Conservation (phyloP, 1,140 invertebrate genomes). For the Trissolcus basalis region DNA sequence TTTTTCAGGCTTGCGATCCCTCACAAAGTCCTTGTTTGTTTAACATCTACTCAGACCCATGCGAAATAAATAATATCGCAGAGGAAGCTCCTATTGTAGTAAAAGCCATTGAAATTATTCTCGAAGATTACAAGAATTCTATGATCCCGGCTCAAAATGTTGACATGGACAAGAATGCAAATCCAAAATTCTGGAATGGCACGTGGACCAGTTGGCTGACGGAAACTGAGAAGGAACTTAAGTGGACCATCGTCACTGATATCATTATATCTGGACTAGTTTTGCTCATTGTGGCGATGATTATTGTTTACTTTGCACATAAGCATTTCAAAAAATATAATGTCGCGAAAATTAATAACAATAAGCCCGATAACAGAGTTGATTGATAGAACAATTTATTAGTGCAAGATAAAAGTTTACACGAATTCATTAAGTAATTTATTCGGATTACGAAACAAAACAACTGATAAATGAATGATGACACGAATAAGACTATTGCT, state of each 20-base stretch:
- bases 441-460: no score
- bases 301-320: background rate
- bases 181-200: slow-evolving; percentile 77
- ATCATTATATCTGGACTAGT: background rate
- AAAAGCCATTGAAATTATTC: slow-evolving; percentile 70
- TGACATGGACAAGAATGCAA: slow-evolving; percentile 74
- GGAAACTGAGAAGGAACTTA: background rate
- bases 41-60: slow-evolving; percentile 85
- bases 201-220: slow-evolving; percentile 77
- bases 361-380: no score
- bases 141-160: slow-evolving; percentile 76
- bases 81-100: slow-evolving; percentile 70
- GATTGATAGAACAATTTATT: no score
- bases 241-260: no score
- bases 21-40: slow-evolving; percentile 82
- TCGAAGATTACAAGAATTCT: slow-evolving; percentile 74
- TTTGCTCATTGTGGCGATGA: background rate
- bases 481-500: no score
- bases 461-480: no score
- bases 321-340: no score
- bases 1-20: slow-evolving; percentile 74
- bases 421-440: no score
- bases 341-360: no score
- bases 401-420: no score
- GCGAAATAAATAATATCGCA: slow-evolving; percentile 84